Base-by-base conservation (phyloP, 2,888 invertebrate genomes). In the Branchinecta sandiegonensis region DNA sequence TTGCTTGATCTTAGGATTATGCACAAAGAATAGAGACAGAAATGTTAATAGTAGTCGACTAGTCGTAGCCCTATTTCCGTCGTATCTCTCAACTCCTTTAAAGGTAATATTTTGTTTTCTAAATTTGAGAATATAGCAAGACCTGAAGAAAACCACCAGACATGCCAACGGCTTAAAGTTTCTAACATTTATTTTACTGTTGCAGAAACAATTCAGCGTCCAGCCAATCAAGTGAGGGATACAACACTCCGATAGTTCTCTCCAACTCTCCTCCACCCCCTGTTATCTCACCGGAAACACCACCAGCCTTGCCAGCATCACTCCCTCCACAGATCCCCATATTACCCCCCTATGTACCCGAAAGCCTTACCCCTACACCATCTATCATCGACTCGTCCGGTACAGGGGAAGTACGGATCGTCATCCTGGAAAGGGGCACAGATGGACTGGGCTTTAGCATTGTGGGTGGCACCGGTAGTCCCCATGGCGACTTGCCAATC, bases 381-480 rank as follows among this genome's bases (percentile, higher is more conserved):
- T 37, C 66, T 67, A 46, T 50, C 70, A 65, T 37, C 65, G 46
- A 67, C 68, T 46, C 64, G 70, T 64, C 69, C 71, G 23, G 66
- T 14, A n/a, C 67, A 67, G n/a, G 50, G 12, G 46, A 48, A 56
- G 50, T 47, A 17, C 65, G 69, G 8, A 77, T 75, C 65, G 78
- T 82, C 70, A 73, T 75, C 56, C 75, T 83, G 72, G 79, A 80
- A 70, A 76, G 81, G 65, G 81, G 81, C 17, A 74, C 76, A 17
- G 81, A 82, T 68, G 82, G 82, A 7, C 78, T 83, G 50, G 82
- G 83, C 14, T 83, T 83, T 75, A 80, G 81, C 68, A 81, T 83
- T 48, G 82, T 83, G 1, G 82, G 82, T 37, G 82, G 78, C 48
- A 75, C 75, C 68, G 80, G 79, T 67, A 80, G 80, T 70, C 80